Percentiles rank a stretch among this genome's conserved stretches.
phyloP scores from a whole-genome alignment of 2,113 vertebrate species.

The Centrocercus urophasianus region DNA sequence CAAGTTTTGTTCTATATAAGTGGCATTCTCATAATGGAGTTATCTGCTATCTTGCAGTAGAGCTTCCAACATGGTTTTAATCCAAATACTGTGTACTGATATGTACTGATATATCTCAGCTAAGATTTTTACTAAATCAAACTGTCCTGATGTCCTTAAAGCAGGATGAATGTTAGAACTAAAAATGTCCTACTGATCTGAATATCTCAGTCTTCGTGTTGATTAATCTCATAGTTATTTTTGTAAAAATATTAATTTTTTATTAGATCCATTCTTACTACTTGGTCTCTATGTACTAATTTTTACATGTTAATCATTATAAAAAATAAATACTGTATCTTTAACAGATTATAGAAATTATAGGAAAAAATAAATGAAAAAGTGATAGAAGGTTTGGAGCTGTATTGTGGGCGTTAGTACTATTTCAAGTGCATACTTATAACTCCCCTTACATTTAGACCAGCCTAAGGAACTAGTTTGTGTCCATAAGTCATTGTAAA shows the following conservation, averaged over 20 bases:
- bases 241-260: constrained; percentile 51
- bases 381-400: not conserved
- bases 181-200: constrained; percentile 47
- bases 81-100: not conserved
- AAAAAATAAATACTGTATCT: constrained; percentile 23
- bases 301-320: constrained; percentile 31
- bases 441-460: not conserved
- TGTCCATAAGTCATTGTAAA: constrained; percentile 46
- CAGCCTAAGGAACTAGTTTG: constrained; percentile 26
- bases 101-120: not conserved
- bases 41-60: not conserved
- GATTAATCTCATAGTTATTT: constrained; percentile 60
- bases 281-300: constrained; percentile 1
- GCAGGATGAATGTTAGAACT: constrained; percentile 41
- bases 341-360: not conserved
- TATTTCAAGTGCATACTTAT: not conserved
- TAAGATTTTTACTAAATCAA: constrained; percentile 12
- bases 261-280: constrained; percentile 31
- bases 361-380: not conserved
- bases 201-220: constrained; percentile 35
- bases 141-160: constrained; percentile 11
- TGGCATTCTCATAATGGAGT: not conserved
- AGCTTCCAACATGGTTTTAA: not conserved
- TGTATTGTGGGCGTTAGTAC: not conserved
- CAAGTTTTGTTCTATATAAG: not conserved